Evolutionary conservation across 2,888 invertebrate genomes (phyloP), one percentile per base, ranked within the genome.

Genomic region (Unio pictorum): DNA sequence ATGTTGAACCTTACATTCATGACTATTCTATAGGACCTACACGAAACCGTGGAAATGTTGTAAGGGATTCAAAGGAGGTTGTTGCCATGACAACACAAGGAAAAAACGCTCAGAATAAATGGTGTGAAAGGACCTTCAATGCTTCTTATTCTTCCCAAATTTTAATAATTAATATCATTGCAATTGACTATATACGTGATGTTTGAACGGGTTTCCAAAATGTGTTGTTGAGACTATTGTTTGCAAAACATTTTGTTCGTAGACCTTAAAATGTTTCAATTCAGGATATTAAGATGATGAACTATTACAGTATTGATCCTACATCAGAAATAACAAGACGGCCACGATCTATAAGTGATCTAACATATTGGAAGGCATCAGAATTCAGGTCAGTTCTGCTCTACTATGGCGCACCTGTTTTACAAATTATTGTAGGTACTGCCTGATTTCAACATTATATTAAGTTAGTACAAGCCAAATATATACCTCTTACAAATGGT

Each of bases 351-450:
- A 55, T 70, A 23, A 55, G 61, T 67, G 62, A 61, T 26, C n/a
- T 34, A 67, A 7, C 61, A 72, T 59, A 66, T 57, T 68, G 62
- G 68, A 68, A 68, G 58, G 56, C 68, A 28, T 56, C 55, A n/a
- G 64, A 68, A 55, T 64, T 28, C 26, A 62, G 55, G 64, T 17
- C 73, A 20, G 55, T 58, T 23, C 62, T 67, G 8, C 56, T 67
- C 15, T 67, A 67, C 55, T 67, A 45, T 55, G 20, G 55, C 4
- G 7, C 54, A 34, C 55, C 55, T n/a, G 2, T 4, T 17, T 34
- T 26, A 23, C 55, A 23, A 23, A 23, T 23, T 23, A 23, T 23
- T 23, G 23, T 23, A 23, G 23, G 0, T 23, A 23, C 0, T 18
- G 30, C 64, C 5, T 7, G 54, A 34, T 69, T 64, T 54, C 11